Conservation (phyloP, 1,140 invertebrate genomes). For the Sogatella furcifera region DNA sequence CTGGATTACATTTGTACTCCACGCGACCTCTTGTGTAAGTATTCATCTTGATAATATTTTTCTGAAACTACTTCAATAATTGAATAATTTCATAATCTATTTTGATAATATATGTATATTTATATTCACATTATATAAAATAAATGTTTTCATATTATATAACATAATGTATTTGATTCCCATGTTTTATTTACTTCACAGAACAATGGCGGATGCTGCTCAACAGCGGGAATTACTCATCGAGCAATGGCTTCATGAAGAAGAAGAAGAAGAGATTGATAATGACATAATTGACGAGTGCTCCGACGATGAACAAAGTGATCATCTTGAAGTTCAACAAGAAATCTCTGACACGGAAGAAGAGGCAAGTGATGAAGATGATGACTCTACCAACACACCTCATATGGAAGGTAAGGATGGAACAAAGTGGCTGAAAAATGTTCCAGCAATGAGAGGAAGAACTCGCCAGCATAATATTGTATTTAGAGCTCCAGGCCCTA, state of each 20-base stretch:
- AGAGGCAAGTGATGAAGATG: background rate
- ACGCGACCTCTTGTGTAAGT: background rate
- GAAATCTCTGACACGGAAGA: background rate
- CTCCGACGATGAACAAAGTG: background rate
- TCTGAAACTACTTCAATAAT: background rate
- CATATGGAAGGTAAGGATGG: background rate
- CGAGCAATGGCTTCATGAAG: background rate
- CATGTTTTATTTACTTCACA: background rate
- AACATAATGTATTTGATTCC: background rate
- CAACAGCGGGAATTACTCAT: background rate
- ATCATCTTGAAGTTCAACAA: background rate
- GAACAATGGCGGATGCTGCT: background rate
- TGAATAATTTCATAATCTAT: too few relatives aligned
- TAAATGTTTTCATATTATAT: background rate
- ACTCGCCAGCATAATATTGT: background rate
- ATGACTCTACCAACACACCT: background rate
- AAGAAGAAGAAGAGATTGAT: background rate
- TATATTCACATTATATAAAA: background rate
- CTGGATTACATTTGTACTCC: background rate
- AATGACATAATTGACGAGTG: background rate
- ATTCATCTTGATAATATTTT: background rate
- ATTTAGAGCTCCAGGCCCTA: conserved; percentile 1
- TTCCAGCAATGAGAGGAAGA: background rate
- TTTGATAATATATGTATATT: too few relatives aligned
- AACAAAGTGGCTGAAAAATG: background rate